phyloP scores from a whole-genome alignment of 2,113 vertebrate genomes.

The Hippocampus mohnikei region DNA sequence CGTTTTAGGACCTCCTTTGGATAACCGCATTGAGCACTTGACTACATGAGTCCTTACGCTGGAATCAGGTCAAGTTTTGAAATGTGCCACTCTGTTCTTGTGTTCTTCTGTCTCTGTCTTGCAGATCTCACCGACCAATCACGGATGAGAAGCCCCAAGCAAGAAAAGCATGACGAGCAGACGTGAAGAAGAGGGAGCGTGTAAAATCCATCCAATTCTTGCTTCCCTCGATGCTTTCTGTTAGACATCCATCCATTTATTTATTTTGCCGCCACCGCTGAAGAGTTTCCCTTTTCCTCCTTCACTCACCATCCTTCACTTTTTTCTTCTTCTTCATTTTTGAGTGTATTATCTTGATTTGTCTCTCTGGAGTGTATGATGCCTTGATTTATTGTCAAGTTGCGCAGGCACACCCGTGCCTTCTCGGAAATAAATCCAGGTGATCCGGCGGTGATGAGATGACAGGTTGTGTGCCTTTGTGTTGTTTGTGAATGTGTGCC shows the following conservation, averaged over 20 bases:
- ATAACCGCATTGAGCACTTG: neutral
- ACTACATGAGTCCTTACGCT: conserved; percentile 6
- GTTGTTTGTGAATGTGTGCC: conserved; percentile 12
- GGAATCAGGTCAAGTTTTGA: conserved; percentile 25
- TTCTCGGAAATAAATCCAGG: conserved; percentile 61
- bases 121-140: conserved; percentile 50
- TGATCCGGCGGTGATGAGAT: conserved; percentile 57
- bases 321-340: conserved; percentile 23
- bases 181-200: conserved; percentile 29
- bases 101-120: conserved; percentile 3
- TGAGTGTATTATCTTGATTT: conserved; percentile 55
- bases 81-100: conserved; percentile 23
- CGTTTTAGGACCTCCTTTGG: neutral
- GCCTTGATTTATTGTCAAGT: conserved; percentile 60
- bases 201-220: conserved; percentile 26
- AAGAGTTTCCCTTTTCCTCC: conserved; percentile 8
- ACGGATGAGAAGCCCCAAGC: conserved; percentile 46
- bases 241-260: conserved; percentile 24
- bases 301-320: neutral
- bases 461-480: conserved; percentile 45
- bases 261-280: conserved; percentile 35
- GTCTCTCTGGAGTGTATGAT: conserved; percentile 49
- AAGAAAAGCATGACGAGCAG: conserved; percentile 15
- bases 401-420: conserved; percentile 50
- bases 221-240: conserved; percentile 11